These are phyloP conservation scores for Urocynchramus pylzowi DNA, from an alignment of 2,113 vertebrate genomes.

Conservation along the genomic window DNA sequence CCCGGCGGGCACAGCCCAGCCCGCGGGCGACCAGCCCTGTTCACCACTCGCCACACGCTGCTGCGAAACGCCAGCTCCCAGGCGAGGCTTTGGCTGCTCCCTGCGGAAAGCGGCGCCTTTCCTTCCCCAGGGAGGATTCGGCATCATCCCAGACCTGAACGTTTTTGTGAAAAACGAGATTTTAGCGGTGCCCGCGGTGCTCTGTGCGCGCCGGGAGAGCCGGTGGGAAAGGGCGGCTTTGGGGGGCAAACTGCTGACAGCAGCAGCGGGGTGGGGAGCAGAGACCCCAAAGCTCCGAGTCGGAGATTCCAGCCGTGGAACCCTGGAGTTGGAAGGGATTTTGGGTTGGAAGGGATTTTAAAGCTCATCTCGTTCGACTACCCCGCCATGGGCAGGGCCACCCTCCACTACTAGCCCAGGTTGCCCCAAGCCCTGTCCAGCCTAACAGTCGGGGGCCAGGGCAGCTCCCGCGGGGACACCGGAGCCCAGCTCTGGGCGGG, in stretches of 20 bases:
- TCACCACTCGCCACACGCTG: background rate
- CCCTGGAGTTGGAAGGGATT: background rate
- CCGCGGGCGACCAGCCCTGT: background rate
- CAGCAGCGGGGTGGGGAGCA: background rate
- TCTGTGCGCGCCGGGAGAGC: background rate
- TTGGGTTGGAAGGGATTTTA: background rate
- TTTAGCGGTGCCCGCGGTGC: background rate
- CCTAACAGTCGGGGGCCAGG: accelerated
- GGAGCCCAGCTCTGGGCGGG: background rate
- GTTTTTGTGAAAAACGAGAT: accelerated
- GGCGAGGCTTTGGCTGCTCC: background rate
- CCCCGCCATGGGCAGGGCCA: background rate
- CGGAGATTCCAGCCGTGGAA: background rate
- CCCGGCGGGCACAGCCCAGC: background rate
- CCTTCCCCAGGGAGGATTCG: background rate
- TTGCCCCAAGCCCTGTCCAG: background rate
- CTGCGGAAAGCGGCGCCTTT: background rate
- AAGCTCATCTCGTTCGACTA: background rate
- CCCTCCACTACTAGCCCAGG: background rate
- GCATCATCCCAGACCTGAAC: background rate
- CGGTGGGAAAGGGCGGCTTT: background rate
- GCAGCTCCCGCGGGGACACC: background rate
- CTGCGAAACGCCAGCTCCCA: background rate
- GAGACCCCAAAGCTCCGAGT: background rate
- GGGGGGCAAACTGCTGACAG: background rate